Percentiles rank a stretch among this genome's conserved stretches.
phyloP scores from a whole-genome alignment of 2,113 vertebrate genomes.

The Vulpes vulpes region DNA sequence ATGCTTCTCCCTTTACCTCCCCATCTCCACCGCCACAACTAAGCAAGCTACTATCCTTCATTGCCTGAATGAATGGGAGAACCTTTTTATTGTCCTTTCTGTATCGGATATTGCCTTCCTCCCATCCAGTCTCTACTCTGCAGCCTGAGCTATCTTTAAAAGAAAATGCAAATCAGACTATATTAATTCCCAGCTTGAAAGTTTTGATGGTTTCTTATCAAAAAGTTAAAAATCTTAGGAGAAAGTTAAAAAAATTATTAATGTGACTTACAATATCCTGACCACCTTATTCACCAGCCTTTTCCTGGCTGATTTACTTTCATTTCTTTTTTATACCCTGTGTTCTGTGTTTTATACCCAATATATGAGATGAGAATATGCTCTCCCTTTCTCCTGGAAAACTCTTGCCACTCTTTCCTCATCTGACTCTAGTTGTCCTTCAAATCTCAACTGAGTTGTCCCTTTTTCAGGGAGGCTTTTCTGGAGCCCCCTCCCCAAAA shows the following conservation, averaged over 20 bases:
- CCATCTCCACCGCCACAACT: background rate
- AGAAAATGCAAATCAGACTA: conserved; percentile 8
- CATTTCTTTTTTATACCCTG: background rate
- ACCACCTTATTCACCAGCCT: background rate
- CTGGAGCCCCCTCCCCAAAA: background rate
- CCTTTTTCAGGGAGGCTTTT: background rate
- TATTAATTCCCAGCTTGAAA: background rate
- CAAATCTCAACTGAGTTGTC: background rate
- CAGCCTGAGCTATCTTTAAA: background rate
- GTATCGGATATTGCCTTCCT: background rate
- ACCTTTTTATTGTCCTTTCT: background rate
- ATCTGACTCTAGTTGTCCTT: background rate
- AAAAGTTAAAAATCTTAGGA: background rate
- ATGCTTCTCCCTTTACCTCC: background rate
- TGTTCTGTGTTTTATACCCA: background rate
- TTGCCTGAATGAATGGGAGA: background rate
- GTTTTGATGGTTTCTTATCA: background rate
- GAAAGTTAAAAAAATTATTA: conserved; percentile 18
- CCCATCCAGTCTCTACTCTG: background rate
- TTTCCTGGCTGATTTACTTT: background rate
- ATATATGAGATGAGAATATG: background rate
- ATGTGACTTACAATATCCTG: background rate
- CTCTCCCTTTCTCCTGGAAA: background rate
- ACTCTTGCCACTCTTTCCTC: background rate
- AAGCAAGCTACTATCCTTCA: background rate